Percentiles rank a stretch among this genome's conserved stretches.
Evolutionary conservation across 2,888 invertebrate species (phyloP).

Genomic region (Papilio demoleus): DNA sequence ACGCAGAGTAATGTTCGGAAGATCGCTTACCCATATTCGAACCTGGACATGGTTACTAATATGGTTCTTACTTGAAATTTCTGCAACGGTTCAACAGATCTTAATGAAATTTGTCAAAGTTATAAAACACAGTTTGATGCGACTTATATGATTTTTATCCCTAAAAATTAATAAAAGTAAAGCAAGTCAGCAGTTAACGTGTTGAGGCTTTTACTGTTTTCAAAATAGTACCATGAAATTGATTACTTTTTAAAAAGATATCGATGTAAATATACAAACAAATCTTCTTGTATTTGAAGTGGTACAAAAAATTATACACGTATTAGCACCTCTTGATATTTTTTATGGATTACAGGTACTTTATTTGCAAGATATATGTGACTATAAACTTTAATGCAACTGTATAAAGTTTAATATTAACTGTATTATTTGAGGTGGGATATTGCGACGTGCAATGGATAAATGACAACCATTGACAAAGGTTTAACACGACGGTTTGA

Average conservation of each 20-base stretch:
- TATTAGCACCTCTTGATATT: slow-evolving; percentile 40
- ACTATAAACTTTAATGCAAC: slow-evolving; percentile 17
- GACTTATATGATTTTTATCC: too few relatives aligned
- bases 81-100: too few relatives aligned
- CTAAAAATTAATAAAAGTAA: too few relatives aligned
- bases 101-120: too few relatives aligned
- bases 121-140: too few relatives aligned
- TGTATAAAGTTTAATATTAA: background rate
- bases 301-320: slow-evolving; percentile 33
- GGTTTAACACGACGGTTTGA: slow-evolving; percentile 57
- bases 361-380: background rate
- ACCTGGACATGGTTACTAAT: too few relatives aligned
- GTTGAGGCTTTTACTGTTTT: too few relatives aligned
- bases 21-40: too few relatives aligned
- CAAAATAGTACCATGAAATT: slow-evolving; percentile 30
- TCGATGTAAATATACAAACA: slow-evolving; percentile 7
- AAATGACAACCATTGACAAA: slow-evolving; percentile 56
- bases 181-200: too few relatives aligned
- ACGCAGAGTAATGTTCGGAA: too few relatives aligned
- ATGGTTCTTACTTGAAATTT: too few relatives aligned
- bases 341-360: slow-evolving; percentile 40
- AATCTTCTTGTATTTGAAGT: background rate
- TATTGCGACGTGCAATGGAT: slow-evolving; percentile 44
- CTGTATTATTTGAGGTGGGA: background rate
- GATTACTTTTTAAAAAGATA: slow-evolving; percentile 5